phyloP scores from a whole-genome alignment of 1,140 invertebrate genomes.

The Tetramorium parvispinum region DNA sequence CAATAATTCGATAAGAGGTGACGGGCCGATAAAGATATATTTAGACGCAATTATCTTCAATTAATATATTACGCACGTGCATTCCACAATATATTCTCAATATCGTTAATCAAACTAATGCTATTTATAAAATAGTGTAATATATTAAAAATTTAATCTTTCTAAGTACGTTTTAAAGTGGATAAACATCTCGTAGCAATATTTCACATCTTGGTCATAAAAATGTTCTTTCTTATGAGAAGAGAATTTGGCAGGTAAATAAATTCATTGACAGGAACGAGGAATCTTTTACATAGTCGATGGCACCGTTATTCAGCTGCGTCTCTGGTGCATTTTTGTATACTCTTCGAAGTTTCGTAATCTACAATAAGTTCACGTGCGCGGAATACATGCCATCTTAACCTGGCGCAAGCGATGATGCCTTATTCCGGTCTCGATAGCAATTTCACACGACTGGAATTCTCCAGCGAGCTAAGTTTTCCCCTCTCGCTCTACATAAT shows the following conservation, averaged over 20 bases:
- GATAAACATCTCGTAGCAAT: not conserved
- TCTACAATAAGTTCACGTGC: slow-evolving; percentile 15
- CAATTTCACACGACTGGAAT: slow-evolving; percentile 28
- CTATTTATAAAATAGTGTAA: not conserved
- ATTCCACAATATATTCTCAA: not conserved
- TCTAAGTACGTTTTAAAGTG: not conserved
- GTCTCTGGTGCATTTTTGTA: slow-evolving; percentile 25
- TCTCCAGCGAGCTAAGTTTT: slow-evolving; percentile 25
- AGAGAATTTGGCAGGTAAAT: not conserved
- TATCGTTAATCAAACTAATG: not conserved
- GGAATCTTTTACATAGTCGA: slow-evolving; percentile 4
- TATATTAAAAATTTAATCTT: not conserved
- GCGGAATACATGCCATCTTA: slow-evolving; percentile 6
- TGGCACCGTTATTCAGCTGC: not conserved
- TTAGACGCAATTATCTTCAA: not conserved
- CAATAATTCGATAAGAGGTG: slow-evolving; percentile 48
- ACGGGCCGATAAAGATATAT: not conserved
- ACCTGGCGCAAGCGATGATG: slow-evolving; percentile 6
- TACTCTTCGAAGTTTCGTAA: slow-evolving; percentile 35
- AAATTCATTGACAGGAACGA: not conserved
- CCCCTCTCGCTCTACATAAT: slow-evolving; percentile 8
- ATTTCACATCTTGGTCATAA: not conserved
- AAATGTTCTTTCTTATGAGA: not conserved
- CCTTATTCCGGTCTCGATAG: not conserved
- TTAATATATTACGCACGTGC: not conserved